Base-by-base conservation (phyloP, 2,113 vertebrate genomes). In the Pseudopipra pipra region DNA sequence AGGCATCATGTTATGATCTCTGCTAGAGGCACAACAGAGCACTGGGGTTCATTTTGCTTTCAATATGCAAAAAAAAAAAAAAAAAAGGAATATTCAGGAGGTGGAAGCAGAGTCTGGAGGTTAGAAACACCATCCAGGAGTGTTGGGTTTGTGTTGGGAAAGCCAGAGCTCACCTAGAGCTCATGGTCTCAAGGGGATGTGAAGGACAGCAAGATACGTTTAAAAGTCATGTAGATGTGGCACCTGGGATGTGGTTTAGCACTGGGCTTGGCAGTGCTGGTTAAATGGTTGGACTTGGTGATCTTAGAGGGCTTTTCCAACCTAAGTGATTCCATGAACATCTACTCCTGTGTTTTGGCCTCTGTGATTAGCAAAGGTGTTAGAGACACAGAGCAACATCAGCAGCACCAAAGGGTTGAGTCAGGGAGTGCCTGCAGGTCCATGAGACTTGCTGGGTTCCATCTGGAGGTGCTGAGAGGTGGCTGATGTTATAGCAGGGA, bases 331-430 rank as follows among this genome's bases (percentile, higher is more conserved):
- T 77, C 54, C 44, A 7, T 71, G 65, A 56, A n/a, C 10, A 25
- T 41, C 35, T 59, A 0, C 18, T 74, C 1, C 0, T 41, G 19
- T 11, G 0, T 3, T 10, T 23, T 62, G 46, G 31, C 17, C 22
- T 73, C 23, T 47, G 44, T 62, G 31, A 1, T 47, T 27, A 47
- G 22, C 1, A 3, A 8, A 54, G 35, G 28, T 8, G 5, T 31
- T n/a, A 73, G 20, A 52, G 41, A 59, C 1, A 2, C 27, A 51
- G 33, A 87, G 65, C 35, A 65, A 5, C 39, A 37, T 25, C 31
- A 67, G 43, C 37, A 33, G n/a, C 0, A 2, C 22, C 0, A 31
- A 8, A 71, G 6, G 4, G 5, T 52, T 52, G 18, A 44, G 30
- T 44, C 28, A 39, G 39, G n/a, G 37, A 12, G 92, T 47, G 14